Conservation (phyloP, 2,113 vertebrate genomes). For the Opisthocomus hoazin region DNA sequence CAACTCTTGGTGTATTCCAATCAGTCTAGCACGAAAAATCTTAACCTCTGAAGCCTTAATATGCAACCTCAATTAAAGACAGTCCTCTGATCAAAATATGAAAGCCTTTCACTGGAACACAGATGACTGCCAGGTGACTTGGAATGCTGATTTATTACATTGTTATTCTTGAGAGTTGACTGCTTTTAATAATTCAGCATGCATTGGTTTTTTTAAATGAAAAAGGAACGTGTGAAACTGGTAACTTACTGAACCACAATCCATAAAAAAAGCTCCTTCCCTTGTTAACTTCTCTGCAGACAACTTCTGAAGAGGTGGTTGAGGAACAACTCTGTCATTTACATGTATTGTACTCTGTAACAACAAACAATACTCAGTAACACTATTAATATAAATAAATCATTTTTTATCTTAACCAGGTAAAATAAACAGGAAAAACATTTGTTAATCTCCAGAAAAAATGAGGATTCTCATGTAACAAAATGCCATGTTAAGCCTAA, state of each 20-base stretch:
- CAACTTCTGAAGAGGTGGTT: slow-evolving; percentile 88
- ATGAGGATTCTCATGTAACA: neutral
- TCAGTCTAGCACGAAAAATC: neutral
- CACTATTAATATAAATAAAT: neutral
- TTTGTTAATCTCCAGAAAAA: neutral
- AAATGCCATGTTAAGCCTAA: neutral
- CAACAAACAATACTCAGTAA: neutral
- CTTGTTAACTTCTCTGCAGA: slow-evolving; percentile 87
- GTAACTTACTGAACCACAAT: slow-evolving; percentile 87
- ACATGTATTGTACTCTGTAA: slow-evolving; percentile 87
- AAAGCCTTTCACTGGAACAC: neutral
- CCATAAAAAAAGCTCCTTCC: slow-evolving; percentile 95
- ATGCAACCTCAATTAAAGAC: neutral
- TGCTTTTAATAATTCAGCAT: neutral
- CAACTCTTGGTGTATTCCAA: neutral
- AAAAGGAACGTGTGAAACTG: neutral
- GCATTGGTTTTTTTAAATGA: neutral
- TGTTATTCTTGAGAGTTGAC: neutral
- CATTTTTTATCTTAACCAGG: neutral
- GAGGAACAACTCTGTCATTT: slow-evolving; percentile 86
- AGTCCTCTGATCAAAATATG: neutral
- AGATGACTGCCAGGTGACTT: neutral
- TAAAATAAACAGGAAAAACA: neutral
- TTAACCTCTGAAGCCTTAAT: neutral
- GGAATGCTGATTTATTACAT: neutral